Evolutionary conservation across 2,113 vertebrate species (phyloP).

Genomic region (Hyperoodon ampullatus): DNA sequence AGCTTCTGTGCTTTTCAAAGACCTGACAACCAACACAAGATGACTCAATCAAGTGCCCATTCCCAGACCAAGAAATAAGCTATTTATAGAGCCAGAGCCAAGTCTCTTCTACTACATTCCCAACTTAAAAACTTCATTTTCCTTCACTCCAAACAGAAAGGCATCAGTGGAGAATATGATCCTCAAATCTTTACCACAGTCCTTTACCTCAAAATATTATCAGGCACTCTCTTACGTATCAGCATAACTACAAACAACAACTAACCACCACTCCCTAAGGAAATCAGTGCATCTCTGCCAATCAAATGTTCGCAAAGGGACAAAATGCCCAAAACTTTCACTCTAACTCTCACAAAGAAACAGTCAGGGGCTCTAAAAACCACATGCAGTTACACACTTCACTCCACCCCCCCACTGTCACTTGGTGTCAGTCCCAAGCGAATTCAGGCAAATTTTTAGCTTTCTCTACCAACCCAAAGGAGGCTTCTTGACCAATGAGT

Average conservation of each 20-base stretch:
- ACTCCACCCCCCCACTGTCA: not conserved
- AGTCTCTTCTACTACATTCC: not conserved
- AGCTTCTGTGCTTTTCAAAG: constrained; percentile 52
- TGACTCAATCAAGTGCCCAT: constrained; percentile 15
- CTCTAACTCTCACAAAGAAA: not conserved
- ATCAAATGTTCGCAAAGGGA: not conserved
- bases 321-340: not conserved
- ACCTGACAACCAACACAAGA: not conserved
- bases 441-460: not conserved
- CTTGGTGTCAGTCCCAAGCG: not conserved
- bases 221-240: not conserved
- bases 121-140: constrained; percentile 27
- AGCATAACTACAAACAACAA: not conserved
- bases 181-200: not conserved
- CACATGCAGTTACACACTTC: not conserved
- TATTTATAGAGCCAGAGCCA: not conserved
- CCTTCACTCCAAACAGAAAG: not conserved
- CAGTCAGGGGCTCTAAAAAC: not conserved
- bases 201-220: not conserved
- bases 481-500: constrained; percentile 9
- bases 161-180: not conserved
- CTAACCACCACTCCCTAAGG: not conserved
- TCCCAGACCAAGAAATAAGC: not conserved
- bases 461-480: not conserved
- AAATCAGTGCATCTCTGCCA: not conserved